phyloP scores from a whole-genome alignment of 2,797 vertebrate species.

The Coilia nasus region DNA sequence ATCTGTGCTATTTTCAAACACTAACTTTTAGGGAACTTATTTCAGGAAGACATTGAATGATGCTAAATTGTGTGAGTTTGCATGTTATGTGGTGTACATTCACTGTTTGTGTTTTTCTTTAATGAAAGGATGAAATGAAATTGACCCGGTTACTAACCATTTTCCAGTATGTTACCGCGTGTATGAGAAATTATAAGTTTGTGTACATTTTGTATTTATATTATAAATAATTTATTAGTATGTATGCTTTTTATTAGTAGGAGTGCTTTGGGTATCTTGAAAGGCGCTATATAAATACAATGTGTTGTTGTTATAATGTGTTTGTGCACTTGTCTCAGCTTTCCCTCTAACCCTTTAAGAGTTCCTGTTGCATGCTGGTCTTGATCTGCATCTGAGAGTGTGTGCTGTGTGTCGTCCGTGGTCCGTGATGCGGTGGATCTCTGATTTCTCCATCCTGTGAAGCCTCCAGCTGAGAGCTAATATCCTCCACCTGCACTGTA shows the following conservation, averaged over 20 bases:
- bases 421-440: background rate
- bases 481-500: background rate
- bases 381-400: background rate
- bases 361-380: background rate
- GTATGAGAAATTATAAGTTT: too few relatives aligned
- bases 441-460: background rate
- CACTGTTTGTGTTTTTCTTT: too few relatives aligned
- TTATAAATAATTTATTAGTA: background rate
- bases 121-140: too few relatives aligned
- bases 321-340: background rate
- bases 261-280: too few relatives aligned
- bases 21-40: background rate
- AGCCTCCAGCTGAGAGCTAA: background rate
- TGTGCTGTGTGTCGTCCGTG: background rate
- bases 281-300: too few relatives aligned
- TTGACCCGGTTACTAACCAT: background rate
- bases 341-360: background rate
- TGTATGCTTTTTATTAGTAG: background rate
- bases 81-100: background rate
- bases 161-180: background rate
- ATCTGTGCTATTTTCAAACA: background rate
- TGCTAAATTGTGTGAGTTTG: background rate
- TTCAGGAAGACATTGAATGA: background rate
- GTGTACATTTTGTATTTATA: background rate
- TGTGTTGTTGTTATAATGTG: background rate